These are phyloP conservation scores for Apis cerana DNA, from an alignment of 1,140 invertebrate species.

Conservation along the genomic window DNA sequence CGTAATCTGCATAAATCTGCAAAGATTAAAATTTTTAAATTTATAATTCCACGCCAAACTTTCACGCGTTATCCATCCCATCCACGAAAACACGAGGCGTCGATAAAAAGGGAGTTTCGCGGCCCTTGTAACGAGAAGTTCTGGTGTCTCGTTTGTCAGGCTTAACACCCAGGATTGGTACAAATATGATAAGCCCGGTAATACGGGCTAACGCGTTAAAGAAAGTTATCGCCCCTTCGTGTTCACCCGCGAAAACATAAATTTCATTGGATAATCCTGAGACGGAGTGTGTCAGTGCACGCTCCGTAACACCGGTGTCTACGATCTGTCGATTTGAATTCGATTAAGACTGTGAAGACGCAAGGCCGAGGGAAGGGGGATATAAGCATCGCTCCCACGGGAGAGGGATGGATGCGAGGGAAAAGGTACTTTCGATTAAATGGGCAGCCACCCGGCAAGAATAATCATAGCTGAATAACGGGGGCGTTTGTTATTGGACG, in stretches of 20 bases:
- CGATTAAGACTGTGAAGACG: constrained; percentile 45
- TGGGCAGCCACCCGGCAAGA: constrained; percentile 29
- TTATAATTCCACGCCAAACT: background rate
- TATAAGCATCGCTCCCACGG: background rate
- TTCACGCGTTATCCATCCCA: background rate
- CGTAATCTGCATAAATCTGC: too few relatives aligned
- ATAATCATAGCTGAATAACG: constrained; percentile 37
- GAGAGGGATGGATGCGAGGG: background rate
- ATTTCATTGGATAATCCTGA: constrained; percentile 51
- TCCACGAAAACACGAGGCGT: background rate
- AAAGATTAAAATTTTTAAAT: background rate
- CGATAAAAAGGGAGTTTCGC: constrained; percentile 8
- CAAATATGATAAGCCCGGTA: constrained; percentile 57
- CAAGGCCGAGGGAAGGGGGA: background rate
- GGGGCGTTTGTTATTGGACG: constrained; percentile 44
- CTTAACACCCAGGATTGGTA: constrained; percentile 53
- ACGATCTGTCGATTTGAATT: constrained; percentile 58
- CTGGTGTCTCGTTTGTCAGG: constrained; percentile 55
- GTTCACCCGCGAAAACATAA: constrained; percentile 38
- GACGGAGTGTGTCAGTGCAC: background rate
- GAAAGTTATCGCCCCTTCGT: constrained; percentile 26
- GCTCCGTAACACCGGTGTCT: background rate
- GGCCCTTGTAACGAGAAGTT: constrained; percentile 18
- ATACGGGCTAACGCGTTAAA: constrained; percentile 2
- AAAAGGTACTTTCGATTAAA: constrained; percentile 52